Evolutionary conservation across 2,797 vertebrate genomes (phyloP).

Genomic region (Stomatorhinus walkeri): DNA sequence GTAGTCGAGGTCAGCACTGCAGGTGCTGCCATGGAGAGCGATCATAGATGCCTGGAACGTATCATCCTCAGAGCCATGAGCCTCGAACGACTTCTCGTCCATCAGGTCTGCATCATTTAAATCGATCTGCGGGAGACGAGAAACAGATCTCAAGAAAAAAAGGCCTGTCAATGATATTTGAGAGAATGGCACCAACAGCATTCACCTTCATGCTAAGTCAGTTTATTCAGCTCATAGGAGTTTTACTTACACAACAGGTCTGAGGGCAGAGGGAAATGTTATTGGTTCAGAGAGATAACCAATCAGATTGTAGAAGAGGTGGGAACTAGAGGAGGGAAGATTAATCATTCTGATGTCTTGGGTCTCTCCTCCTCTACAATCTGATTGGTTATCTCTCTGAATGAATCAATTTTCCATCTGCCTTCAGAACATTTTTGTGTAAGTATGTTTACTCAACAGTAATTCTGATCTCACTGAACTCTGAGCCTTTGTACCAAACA

Average conservation of each 20-base stretch:
- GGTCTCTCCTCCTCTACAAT: neutral
- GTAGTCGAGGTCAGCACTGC: slow-evolving; percentile 62
- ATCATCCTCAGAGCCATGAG: slow-evolving; percentile 59
- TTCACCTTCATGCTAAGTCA: neutral
- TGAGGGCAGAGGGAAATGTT: neutral
- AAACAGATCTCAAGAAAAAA: neutral
- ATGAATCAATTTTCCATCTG: neutral
- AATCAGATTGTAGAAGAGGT: too few relatives aligned
- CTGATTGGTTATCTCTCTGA: neutral
- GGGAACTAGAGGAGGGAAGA: neutral
- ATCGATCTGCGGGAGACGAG: slow-evolving; percentile 67
- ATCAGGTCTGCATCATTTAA: slow-evolving; percentile 67
- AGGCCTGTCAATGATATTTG: neutral
- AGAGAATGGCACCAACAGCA: neutral
- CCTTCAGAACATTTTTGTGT: neutral
- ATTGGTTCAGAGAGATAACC: neutral
- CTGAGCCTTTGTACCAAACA: neutral
- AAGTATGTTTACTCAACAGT: neutral
- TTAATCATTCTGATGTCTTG: neutral
- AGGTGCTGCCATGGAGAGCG: slow-evolving; percentile 69
- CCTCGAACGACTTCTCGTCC: slow-evolving; percentile 69
- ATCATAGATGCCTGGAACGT: slow-evolving; percentile 73
- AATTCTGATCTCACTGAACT: neutral
- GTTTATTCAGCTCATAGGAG: neutral
- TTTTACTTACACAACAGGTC: neutral